Conservation (phyloP, 2,797 vertebrate species). For the Sylvilagus floridanus region DNA sequence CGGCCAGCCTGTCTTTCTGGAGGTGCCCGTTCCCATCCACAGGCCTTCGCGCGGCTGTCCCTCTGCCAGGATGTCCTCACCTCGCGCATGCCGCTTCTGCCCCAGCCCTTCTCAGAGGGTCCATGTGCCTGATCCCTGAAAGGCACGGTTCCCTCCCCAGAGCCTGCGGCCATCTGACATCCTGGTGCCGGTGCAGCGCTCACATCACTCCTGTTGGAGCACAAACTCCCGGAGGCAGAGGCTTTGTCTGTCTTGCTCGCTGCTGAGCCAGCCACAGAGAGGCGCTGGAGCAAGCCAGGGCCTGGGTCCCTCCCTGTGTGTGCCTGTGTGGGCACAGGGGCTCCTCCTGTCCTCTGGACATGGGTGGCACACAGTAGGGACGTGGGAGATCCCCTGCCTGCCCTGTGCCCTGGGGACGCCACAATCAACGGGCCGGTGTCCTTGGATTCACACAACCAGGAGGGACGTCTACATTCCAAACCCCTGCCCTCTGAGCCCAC, state of each 20-base stretch:
- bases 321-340: too few relatives aligned
- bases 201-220: neutral
- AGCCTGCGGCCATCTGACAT: fast-evolving
- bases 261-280: neutral
- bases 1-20: fast-evolving
- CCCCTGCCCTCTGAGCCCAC: neutral
- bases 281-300: neutral
- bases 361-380: neutral
- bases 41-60: neutral
- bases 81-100: neutral
- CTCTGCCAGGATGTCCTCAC: neutral
- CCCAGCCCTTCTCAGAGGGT: neutral
- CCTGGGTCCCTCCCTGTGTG: fast-evolving
- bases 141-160: neutral
- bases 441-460: neutral
- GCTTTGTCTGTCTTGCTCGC: neutral
- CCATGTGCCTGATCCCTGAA: fast-evolving
- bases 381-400: neutral
- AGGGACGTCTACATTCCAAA: neutral
- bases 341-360: neutral
- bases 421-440: neutral
- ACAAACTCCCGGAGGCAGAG: neutral
- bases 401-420: fast-evolving
- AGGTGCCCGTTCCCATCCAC: fast-evolving
- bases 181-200: fast-evolving